Conservation (phyloP, 2,888 invertebrate genomes). For the Troides helena region DNA sequence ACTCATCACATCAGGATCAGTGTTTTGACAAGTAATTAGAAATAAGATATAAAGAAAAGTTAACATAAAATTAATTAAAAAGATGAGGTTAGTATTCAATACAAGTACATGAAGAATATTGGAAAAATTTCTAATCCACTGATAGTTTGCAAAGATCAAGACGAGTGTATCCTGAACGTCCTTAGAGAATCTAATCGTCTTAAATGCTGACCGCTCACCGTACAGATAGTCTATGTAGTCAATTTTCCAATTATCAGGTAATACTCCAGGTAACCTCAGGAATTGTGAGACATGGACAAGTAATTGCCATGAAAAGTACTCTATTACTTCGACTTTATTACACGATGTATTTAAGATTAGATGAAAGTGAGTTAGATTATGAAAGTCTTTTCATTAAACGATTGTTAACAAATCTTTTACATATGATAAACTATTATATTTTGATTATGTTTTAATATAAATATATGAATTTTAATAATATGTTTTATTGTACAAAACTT, state of each 20-base stretch:
- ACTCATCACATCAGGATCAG: no score
- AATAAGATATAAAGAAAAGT: no score
- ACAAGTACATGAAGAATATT: no score
- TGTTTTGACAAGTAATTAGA: no score
- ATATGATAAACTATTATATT: no score
- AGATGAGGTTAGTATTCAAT: no score
- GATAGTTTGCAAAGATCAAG: conserved; percentile 2
- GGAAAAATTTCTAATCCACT: not conserved
- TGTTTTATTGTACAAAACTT: no score
- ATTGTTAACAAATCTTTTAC: not conserved
- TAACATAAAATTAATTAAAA: no score
- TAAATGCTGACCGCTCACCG: conserved; percentile 18
- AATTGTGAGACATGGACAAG: not conserved
- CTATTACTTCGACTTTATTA: not conserved
- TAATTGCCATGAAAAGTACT: not conserved
- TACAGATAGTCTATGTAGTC: conserved; percentile 1
- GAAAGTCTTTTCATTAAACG: not conserved
- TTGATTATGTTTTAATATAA: no score
- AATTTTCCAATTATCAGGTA: conserved; percentile 23
- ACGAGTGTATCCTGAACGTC: not conserved
- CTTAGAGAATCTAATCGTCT: not conserved
- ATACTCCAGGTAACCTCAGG: not conserved
- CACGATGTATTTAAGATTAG: not conserved
- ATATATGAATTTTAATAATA: no score
- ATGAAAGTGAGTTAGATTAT: not conserved